These are phyloP conservation scores for Pantherophis vulpinus DNA, from an alignment of 2,797 vertebrate genomes.

Conservation along the genomic window DNA sequence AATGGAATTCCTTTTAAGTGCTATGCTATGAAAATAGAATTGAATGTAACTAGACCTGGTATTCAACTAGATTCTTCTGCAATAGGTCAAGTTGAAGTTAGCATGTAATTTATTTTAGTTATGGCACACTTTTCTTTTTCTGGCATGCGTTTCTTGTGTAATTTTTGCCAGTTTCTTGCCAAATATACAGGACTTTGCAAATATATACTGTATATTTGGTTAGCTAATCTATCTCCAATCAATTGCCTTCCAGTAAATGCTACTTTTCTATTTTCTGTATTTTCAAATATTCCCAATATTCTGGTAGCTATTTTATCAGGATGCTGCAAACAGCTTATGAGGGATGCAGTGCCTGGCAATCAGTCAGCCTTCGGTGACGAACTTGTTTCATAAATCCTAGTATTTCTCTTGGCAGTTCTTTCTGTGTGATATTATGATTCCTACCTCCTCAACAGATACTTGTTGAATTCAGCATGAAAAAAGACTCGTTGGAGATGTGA, in stretches of 20 bases:
- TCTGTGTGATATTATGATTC: conserved; percentile 40
- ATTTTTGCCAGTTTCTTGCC: conserved; percentile 51
- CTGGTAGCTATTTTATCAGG: conserved; percentile 17
- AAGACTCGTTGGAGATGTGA: not conserved
- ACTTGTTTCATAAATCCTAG: conserved; percentile 16
- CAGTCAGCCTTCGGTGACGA: conserved; percentile 1
- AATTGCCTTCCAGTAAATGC: conserved; percentile 31
- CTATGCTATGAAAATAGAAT: conserved; percentile 4
- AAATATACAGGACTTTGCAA: conserved; percentile 51
- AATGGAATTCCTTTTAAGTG: conserved; percentile 19
- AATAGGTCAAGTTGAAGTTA: conserved; percentile 44
- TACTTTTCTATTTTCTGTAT: conserved; percentile 22
- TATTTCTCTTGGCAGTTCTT: conserved; percentile 23
- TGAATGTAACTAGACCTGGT: not conserved
- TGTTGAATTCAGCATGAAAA: conserved; percentile 37
- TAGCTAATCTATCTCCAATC: conserved; percentile 59
- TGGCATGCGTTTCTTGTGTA: conserved; percentile 40
- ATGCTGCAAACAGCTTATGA: conserved; percentile 28
- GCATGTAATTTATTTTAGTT: conserved; percentile 56
- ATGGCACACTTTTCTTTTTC: conserved; percentile 52
- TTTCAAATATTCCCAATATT: not conserved
- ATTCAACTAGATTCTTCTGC: conserved; percentile 17
- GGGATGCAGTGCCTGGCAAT: conserved; percentile 12
- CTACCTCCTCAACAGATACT: conserved; percentile 27
- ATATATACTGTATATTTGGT: conserved; percentile 41